A percentile compares a stretch with the other conserved stretches of the same genome.
phyloP scores from a whole-genome alignment of 2,797 vertebrate genomes.

The Aselliscus stoliczkanus region DNA sequence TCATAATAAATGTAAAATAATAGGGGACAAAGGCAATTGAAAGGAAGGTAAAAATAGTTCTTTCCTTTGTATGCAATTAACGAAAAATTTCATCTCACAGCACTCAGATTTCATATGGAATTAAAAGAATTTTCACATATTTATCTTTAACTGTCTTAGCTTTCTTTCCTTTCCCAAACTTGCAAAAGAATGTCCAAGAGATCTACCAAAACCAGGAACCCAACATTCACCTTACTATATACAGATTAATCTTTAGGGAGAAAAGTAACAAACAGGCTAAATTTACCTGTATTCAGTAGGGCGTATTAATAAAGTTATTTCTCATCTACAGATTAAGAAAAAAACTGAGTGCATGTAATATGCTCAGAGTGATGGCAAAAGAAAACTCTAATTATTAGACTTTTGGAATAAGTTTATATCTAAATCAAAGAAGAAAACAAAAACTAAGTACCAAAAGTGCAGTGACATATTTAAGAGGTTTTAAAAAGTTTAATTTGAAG shows the following conservation, averaged over 20 bases:
- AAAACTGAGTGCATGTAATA: neutral
- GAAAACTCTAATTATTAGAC: neutral
- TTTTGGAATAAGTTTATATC: neutral
- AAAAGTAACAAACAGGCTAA: neutral
- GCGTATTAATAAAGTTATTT: neutral
- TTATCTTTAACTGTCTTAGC: neutral
- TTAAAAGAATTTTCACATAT: neutral
- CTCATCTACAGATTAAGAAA: neutral
- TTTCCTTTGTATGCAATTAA: neutral
- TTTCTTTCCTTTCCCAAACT: slow-evolving; percentile 7
- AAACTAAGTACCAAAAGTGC: neutral
- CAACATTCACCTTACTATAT: neutral
- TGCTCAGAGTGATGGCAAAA: neutral
- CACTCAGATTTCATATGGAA: neutral
- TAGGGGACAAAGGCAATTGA: neutral
- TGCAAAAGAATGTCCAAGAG: neutral
- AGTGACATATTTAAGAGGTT: neutral
- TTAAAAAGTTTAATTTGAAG: neutral
- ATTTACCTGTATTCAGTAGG: neutral
- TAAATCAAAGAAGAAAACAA: neutral
- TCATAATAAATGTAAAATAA: neutral
- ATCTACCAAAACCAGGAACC: slow-evolving; percentile 3
- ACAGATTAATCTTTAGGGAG: neutral
- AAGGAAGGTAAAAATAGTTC: slow-evolving; percentile 1
- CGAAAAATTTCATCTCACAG: neutral